Conservation (phyloP, 2,888 invertebrate species). For the Philaethria dido region DNA sequence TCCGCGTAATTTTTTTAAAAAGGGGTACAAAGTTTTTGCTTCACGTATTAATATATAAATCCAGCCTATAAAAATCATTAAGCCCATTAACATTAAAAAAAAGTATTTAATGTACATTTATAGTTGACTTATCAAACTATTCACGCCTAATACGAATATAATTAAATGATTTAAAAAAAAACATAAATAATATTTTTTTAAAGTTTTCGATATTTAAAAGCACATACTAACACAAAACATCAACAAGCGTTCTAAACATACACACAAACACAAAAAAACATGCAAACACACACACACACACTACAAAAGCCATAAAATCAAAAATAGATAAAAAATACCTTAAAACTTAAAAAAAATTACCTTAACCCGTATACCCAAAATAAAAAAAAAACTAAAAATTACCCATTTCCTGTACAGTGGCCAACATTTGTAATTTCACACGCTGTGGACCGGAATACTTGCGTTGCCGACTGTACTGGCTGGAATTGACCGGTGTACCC, state of each 20-base stretch:
- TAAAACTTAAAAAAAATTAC: slow-evolving; percentile 35
- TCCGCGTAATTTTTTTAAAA: too few species aligned
- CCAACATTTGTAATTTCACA: slow-evolving; percentile 73
- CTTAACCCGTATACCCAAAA: slow-evolving; percentile 39
- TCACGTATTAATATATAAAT: too few species aligned
- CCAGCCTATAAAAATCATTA: too few species aligned
- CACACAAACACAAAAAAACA: slow-evolving; percentile 19
- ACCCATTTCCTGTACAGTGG: slow-evolving; percentile 92
- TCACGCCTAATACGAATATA: too few species aligned
- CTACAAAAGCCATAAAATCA: slow-evolving; percentile 17
- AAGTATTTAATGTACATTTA: too few species aligned
- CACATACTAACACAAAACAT: not conserved
- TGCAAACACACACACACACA: slow-evolving; percentile 29
- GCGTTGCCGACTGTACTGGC: slow-evolving; percentile 66
- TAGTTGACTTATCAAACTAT: too few species aligned
- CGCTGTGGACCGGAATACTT: slow-evolving; percentile 85
- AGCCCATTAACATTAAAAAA: too few species aligned
- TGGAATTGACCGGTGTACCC: slow-evolving; percentile 52
- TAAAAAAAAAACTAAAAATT: slow-evolving; percentile 67
- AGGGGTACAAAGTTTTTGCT: too few species aligned
- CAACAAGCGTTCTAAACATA: slow-evolving; percentile 12
- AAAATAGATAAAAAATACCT: not conserved
- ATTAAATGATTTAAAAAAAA: too few species aligned
- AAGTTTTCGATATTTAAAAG: not conserved
- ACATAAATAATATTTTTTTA: too few species aligned